Evolutionary conservation across 2,113 vertebrate genomes (phyloP), one percentile per base, ranked within the genome.

Genomic region (Donacobius atricapilla): DNA sequence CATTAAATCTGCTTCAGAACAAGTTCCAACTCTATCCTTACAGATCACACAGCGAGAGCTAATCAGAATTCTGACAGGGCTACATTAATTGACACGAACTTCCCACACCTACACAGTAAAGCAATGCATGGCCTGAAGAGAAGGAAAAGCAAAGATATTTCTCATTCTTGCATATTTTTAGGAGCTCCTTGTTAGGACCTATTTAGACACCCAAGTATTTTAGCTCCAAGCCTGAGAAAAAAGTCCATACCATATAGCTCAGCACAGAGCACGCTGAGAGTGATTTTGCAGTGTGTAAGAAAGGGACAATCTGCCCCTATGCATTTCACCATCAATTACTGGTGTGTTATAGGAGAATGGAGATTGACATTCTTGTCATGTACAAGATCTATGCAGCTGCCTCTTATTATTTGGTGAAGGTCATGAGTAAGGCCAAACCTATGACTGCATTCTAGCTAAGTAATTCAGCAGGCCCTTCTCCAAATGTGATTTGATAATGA

Each of bases 331-430:
- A 79, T 72, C 82, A 69, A 60, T 95, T 92, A 83, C n/a, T 20
- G 27, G 28, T 33, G 40, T 40, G 45, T 61, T 80, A 58, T 1
- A 80, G 73, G 51, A 71, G 58, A 95, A 80, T 33, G 35, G 79
- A 76, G 71, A 94, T 95, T 69, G 84, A 73, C 51, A 92, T 93
- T 93, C 86, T 72, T 70, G 71, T 92, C 91, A 73, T 42, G 69
- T 60, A 87, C 76, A 88, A 92, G 68, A 90, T 58, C 47, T 58
- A 83, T 68, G 85, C 72, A 93, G 77, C 69, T 91, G 69, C 72
- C 60, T 94, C 76, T 66, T 89, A 77, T 66, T 90, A 90, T 72
- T 65, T 90, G 83, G 89, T 93, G 83, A 96, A 94, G 93, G 95
- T 97, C 93, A 82, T 4, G 31, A 87, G 56, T 81, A 90, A 92